Conservation (phyloP, 2,888 invertebrate genomes). For the Diaperis boleti region DNA sequence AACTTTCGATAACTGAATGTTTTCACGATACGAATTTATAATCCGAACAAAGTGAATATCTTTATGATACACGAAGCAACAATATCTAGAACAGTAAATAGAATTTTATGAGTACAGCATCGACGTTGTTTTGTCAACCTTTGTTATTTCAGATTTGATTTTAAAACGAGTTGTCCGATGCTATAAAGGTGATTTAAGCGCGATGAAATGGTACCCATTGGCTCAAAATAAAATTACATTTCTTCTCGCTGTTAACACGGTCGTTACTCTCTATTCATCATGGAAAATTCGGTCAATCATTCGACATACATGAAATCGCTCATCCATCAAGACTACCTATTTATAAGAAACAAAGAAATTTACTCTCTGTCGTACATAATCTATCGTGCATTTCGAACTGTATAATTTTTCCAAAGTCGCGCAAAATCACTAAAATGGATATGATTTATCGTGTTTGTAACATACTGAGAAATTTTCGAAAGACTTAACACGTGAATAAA, state of each 20-base stretch:
- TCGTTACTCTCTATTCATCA: constrained; percentile 52
- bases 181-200: constrained; percentile 55
- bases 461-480: constrained; percentile 26
- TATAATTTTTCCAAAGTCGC: not conserved
- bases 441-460: constrained; percentile 29
- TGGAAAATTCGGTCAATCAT: constrained; percentile 37
- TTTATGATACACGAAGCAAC: constrained; percentile 52
- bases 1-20: constrained; percentile 49
- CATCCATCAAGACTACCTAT: constrained; percentile 28
- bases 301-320: constrained; percentile 27
- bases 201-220: constrained; percentile 53
- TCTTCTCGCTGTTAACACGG: constrained; percentile 52
- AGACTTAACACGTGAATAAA: constrained; percentile 41
- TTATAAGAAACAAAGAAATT: constrained; percentile 14
- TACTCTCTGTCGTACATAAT: not conserved
- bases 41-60: constrained; percentile 50
- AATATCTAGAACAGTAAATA: constrained; percentile 54
- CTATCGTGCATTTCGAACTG: not conserved
- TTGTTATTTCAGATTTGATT: constrained; percentile 54
- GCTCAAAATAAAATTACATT: constrained; percentile 57
- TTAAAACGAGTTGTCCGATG: constrained; percentile 51
- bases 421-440: constrained; percentile 7
- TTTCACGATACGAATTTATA: constrained; percentile 46
- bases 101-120: constrained; percentile 50
- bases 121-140: constrained; percentile 52